phyloP scores from a whole-genome alignment of 2,113 vertebrate species.

The Neodontobutis hainanensis region DNA sequence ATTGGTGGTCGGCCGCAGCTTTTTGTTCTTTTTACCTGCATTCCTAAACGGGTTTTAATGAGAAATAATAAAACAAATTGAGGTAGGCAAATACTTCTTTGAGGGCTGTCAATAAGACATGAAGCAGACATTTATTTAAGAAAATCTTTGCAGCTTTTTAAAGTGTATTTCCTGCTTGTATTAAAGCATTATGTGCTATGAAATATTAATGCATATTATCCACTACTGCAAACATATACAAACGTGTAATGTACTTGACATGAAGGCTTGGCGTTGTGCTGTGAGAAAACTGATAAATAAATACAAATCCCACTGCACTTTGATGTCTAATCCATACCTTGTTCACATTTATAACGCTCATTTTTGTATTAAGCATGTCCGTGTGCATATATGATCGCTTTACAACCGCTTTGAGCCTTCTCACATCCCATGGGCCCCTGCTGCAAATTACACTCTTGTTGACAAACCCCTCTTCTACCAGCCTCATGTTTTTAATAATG shows the following conservation, averaged over 20 bases:
- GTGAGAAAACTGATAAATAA: too few relatives aligned
- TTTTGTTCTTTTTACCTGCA: too few relatives aligned
- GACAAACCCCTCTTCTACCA: background rate
- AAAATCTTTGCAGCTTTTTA: too few relatives aligned
- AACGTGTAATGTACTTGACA: slow-evolving; percentile 1
- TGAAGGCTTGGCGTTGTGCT: slow-evolving; percentile 3
- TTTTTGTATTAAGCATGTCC: slow-evolving; percentile 1
- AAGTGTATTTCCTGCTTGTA: too few relatives aligned
- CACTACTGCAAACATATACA: background rate
- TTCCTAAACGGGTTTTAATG: too few relatives aligned
- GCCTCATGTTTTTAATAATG: slow-evolving; percentile 1
- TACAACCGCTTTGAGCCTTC: too few relatives aligned
- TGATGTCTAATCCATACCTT: slow-evolving; percentile 54
- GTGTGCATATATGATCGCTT: background rate
- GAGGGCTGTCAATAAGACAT: too few relatives aligned
- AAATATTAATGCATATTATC: slow-evolving; percentile 14
- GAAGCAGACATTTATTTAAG: too few relatives aligned
- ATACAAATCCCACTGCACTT: slow-evolving; percentile 44
- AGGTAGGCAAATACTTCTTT: too few relatives aligned
- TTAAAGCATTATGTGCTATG: background rate
- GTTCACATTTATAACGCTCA: slow-evolving; percentile 11
- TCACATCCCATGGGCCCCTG: slow-evolving; percentile 20
- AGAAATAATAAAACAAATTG: too few relatives aligned
- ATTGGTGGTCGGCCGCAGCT: too few relatives aligned
- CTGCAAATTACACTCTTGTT: too few relatives aligned